Conservation (phyloP, 2,113 vertebrate genomes). For the Cacatua alba region DNA sequence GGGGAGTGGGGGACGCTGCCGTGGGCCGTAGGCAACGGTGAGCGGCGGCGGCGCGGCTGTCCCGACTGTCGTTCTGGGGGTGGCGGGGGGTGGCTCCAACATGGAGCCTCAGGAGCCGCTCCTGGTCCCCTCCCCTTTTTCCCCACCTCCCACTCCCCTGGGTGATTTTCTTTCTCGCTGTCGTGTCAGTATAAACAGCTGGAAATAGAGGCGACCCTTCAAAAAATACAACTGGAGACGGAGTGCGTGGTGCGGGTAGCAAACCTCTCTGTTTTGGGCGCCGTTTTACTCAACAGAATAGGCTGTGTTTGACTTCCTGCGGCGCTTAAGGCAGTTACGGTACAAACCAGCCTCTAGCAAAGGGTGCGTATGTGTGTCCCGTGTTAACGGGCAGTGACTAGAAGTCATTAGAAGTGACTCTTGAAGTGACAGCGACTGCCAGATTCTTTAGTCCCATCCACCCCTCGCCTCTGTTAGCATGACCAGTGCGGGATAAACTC, state of each 20-base stretch:
- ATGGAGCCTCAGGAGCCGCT: neutral
- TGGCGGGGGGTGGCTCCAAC: too few species aligned
- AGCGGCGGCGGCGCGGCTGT: too few species aligned
- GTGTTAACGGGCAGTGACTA: fast-evolving
- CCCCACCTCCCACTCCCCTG: too few species aligned
- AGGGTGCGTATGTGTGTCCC: fast-evolving
- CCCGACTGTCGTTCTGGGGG: too few species aligned
- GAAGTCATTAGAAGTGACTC: neutral
- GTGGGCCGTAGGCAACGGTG: too few species aligned
- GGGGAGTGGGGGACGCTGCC: too few species aligned
- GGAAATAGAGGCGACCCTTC: neutral
- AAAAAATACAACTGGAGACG: neutral
- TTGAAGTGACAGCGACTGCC: neutral
- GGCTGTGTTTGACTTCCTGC: neutral
- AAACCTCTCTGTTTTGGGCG: neutral
- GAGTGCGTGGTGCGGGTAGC: neutral
- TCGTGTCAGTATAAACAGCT: neutral
- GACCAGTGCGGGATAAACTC: neutral
- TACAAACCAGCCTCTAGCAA: fast-evolving
- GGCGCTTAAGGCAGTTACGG: fast-evolving
- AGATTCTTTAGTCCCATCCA: neutral
- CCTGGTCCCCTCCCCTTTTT: too few species aligned
- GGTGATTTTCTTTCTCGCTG: neutral
- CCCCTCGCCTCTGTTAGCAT: too few species aligned
- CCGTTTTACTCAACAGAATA: neutral